These are phyloP conservation scores for Chrysodeixis includens DNA, from an alignment of 2,888 invertebrate species.

Conservation along the genomic window DNA sequence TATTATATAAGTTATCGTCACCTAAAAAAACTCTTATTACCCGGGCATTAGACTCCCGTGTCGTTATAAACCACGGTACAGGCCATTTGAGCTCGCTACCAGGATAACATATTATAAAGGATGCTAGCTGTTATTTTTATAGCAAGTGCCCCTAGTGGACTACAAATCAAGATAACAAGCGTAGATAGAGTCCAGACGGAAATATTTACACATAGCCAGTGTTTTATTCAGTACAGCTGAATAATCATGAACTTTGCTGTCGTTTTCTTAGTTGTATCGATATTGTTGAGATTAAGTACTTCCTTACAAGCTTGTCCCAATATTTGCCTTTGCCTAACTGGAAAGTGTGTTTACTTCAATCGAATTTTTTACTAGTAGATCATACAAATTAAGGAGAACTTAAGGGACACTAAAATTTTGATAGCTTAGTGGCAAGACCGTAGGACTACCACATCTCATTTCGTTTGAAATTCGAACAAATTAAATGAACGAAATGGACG, in stretches of 20 bases:
- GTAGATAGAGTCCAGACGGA: slow-evolving; percentile 73
- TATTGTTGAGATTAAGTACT: neutral
- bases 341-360: too few relatives aligned
- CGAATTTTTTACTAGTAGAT: too few relatives aligned
- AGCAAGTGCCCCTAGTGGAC: slow-evolving; percentile 76
- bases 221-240: slow-evolving; percentile 61
- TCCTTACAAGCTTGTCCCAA: too few relatives aligned
- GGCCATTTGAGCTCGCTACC: slow-evolving; percentile 72
- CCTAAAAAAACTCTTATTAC: slow-evolving; percentile 67
- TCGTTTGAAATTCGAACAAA: too few relatives aligned
- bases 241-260: slow-evolving; percentile 40
- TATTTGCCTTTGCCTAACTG: too few relatives aligned
- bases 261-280: neutral
- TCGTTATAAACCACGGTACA: slow-evolving; percentile 75
- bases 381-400: too few relatives aligned
- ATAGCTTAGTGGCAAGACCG: too few relatives aligned
- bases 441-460: too few relatives aligned
- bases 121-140: slow-evolving; percentile 80
- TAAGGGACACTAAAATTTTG: too few relatives aligned
- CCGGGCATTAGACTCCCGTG: slow-evolving; percentile 67
- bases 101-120: slow-evolving; percentile 74
- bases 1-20: slow-evolving; percentile 58
- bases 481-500: too few relatives aligned
- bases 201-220: slow-evolving; percentile 75
- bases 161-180: slow-evolving; percentile 86